These are phyloP conservation scores for Drosophila subobscura DNA, from an alignment of 1,140 invertebrate species.

Conservation along the genomic window DNA sequence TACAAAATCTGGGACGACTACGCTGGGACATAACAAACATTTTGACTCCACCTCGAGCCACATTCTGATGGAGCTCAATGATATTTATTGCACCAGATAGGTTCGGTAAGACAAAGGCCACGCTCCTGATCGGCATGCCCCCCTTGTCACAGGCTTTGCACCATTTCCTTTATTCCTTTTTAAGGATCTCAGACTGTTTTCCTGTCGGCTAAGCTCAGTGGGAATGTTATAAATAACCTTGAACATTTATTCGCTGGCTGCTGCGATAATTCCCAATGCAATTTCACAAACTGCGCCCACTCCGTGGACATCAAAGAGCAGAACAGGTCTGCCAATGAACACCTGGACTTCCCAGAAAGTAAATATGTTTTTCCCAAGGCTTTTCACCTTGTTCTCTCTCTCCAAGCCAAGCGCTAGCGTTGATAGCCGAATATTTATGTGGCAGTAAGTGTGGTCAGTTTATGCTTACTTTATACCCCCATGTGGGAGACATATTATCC, in stretches of 20 bases:
- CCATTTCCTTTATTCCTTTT: constrained; percentile 10
- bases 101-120: constrained; percentile 23
- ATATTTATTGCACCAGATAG: constrained; percentile 25
- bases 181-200: constrained; percentile 42
- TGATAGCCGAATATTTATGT: constrained; percentile 52
- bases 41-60: constrained; percentile 49
- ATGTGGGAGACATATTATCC: constrained; percentile 30
- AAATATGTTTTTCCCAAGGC: constrained; percentile 19
- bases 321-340: constrained; percentile 3
- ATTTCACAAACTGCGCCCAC: constrained; percentile 33
- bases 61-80: constrained; percentile 38
- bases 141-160: neutral
- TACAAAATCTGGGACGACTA: constrained; percentile 14
- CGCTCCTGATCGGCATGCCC: constrained; percentile 7
- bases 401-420: constrained; percentile 17
- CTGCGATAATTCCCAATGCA: constrained; percentile 37
- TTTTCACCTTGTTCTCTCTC: constrained; percentile 1
- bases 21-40: constrained; percentile 67
- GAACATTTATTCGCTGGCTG: constrained; percentile 17
- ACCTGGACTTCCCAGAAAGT: neutral
- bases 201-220: neutral
- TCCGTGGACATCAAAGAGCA: constrained; percentile 1
- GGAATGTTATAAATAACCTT: constrained; percentile 34
- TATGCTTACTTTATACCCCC: constrained; percentile 41
- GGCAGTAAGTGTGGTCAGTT: constrained; percentile 46